Conservation (phyloP, 2,888 invertebrate species). For the Meghimatium bilineatum region DNA sequence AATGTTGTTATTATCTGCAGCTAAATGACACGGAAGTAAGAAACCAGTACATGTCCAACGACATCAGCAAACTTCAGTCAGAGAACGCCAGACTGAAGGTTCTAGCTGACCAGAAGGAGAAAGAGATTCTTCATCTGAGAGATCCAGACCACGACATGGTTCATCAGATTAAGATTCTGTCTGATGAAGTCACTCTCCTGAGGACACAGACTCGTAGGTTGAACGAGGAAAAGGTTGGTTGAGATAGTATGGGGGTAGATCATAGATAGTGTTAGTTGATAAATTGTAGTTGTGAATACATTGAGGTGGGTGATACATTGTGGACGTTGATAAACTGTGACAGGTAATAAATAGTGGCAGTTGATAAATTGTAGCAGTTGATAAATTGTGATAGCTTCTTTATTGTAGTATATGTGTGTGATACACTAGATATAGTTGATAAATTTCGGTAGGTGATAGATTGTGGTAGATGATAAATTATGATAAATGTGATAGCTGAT, state of each 20-base stretch:
- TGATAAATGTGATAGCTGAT: no score
- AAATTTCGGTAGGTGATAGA: no score
- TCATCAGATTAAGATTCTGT: conserved; percentile 48
- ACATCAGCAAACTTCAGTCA: conserved; percentile 34
- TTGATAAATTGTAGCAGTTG: no score
- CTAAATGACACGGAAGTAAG: background rate
- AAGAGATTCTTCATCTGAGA: conserved; percentile 47
- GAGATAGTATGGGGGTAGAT: background rate
- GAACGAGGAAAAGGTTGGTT: conserved; percentile 54
- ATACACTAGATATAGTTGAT: no score
- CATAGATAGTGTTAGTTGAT: no score
- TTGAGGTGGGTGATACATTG: no score
- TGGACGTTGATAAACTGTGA: no score
- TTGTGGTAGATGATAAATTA: no score
- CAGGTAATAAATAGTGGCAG: no score
- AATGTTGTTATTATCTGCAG: background rate
- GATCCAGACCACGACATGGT: conserved; percentile 51
- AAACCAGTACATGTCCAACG: conserved; percentile 1
- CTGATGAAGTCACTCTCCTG: conserved; percentile 60
- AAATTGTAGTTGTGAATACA: no score
- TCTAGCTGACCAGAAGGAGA: conserved; percentile 40
- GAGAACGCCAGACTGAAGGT: conserved; percentile 45
- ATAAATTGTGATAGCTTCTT: no score
- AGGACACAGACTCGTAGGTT: conserved; percentile 59
- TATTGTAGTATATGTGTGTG: no score